Conservation (phyloP, 2,888 invertebrate genomes). For the Notocelia uddmanniana region DNA sequence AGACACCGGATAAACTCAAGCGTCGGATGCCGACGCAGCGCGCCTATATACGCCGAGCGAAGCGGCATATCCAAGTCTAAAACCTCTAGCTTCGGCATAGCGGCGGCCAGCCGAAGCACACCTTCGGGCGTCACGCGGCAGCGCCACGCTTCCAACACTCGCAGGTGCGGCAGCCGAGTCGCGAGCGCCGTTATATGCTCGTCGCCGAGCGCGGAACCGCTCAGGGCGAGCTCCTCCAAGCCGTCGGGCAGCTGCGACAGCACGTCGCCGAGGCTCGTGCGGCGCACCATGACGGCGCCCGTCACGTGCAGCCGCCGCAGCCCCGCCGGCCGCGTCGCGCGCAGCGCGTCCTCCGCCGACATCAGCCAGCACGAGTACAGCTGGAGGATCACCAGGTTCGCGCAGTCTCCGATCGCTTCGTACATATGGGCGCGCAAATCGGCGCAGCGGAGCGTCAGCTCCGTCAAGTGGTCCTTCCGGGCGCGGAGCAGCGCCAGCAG, state of each 20-base stretch:
- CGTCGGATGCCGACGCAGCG: slow-evolving; percentile 10
- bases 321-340: slow-evolving; percentile 45
- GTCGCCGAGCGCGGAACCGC: slow-evolving; percentile 51
- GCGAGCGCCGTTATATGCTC: slow-evolving; percentile 49
- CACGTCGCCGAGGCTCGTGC: slow-evolving; percentile 47
- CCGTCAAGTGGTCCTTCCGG: slow-evolving; percentile 50
- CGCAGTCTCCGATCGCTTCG: slow-evolving; percentile 49
- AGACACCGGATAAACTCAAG: slow-evolving; percentile 29
- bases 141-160: slow-evolving; percentile 54
- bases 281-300: slow-evolving; percentile 56
- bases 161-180: slow-evolving; percentile 46
- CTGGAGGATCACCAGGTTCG: slow-evolving; percentile 52
- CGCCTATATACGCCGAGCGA: slow-evolving; percentile 15
- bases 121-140: slow-evolving; percentile 45
- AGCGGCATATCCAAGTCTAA: slow-evolving; percentile 50
- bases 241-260: slow-evolving; percentile 43
- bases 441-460: slow-evolving; percentile 58
- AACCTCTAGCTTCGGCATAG: slow-evolving; percentile 42
- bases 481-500: slow-evolving; percentile 50
- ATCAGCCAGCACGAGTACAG: slow-evolving; percentile 60
- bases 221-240: slow-evolving; percentile 53
- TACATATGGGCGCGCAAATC: slow-evolving; percentile 51
- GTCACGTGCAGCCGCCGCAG: slow-evolving; percentile 58
- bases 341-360: slow-evolving; percentile 50
- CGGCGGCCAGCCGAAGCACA: slow-evolving; percentile 45